These are phyloP conservation scores for Cerceris ruficornis DNA, from an alignment of 2,888 invertebrate genomes.

Conservation along the genomic window DNA sequence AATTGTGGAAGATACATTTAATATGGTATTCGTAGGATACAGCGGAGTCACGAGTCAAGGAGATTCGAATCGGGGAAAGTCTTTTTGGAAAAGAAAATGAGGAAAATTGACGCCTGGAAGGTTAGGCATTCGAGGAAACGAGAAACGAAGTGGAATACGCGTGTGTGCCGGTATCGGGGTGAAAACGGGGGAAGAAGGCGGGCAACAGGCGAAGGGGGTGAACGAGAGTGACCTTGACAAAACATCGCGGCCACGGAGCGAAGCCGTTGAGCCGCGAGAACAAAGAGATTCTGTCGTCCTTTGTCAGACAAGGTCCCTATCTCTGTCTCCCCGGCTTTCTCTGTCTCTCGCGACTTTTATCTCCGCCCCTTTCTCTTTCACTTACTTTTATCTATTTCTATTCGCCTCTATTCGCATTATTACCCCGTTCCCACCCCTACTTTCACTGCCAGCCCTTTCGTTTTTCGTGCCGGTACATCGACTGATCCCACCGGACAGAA, in stretches of 20 bases:
- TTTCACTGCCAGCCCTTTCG: conserved; percentile 29
- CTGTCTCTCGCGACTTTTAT: conserved; percentile 59
- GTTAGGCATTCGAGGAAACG: not conserved
- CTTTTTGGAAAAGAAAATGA: no score
- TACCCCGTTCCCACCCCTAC: conserved; percentile 31
- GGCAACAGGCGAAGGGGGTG: conserved; percentile 73
- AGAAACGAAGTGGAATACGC: not conserved
- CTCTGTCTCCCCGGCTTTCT: conserved; percentile 61
- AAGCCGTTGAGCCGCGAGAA: conserved; percentile 80
- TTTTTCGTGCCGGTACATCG: not conserved
- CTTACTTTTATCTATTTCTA: conserved; percentile 67
- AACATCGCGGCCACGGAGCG: conserved; percentile 79
- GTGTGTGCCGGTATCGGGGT: conserved; percentile 13
- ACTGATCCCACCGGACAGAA: not conserved
- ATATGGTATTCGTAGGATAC: no score
- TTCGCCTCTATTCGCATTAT: conserved; percentile 59
- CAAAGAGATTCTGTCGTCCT: conserved; percentile 81
- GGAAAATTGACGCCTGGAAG: no score
- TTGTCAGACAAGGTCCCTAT: conserved; percentile 75
- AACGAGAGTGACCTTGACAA: conserved; percentile 81
- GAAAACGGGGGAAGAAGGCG: conserved; percentile 50
- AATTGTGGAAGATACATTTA: no score
- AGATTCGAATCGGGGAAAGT: no score
- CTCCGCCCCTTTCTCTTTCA: conserved; percentile 64
- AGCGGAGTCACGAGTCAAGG: no score